These are phyloP conservation scores for Clarias magur DNA, from an alignment of 2,113 vertebrate genomes.

Conservation along the genomic window DNA sequence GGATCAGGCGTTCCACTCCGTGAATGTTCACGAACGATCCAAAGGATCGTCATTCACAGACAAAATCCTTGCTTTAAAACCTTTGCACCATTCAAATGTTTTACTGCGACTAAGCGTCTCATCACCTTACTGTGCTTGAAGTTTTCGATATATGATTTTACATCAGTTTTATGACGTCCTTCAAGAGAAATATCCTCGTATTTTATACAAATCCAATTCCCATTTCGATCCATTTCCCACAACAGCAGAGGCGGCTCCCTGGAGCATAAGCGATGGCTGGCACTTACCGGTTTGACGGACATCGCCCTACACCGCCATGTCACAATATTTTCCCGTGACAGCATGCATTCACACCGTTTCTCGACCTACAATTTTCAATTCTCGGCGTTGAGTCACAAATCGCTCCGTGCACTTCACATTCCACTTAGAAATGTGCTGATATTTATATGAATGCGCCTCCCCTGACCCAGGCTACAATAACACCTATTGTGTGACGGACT, in stretches of 20 bases:
- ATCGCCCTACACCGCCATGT: background rate
- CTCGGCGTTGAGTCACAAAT: background rate
- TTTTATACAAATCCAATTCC: background rate
- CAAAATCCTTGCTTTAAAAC: no score
- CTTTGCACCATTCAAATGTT: no score
- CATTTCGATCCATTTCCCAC: background rate
- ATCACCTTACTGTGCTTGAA: no score
- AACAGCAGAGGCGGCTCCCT: background rate
- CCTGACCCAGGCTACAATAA: background rate
- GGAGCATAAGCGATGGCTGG: background rate
- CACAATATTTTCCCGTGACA: background rate
- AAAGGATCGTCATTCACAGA: no score
- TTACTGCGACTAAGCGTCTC: no score
- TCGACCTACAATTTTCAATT: background rate
- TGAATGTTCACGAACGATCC: no score
- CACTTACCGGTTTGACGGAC: background rate
- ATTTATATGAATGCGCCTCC: constrained; percentile 1
- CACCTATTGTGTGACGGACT: background rate
- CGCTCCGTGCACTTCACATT: background rate
- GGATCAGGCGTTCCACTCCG: no score
- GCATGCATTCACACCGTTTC: background rate
- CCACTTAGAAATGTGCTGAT: background rate
- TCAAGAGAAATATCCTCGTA: no score
- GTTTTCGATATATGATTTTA: no score
- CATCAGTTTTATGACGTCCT: no score